Evolutionary conservation across 1,140 invertebrate genomes (phyloP), one percentile per base, ranked within the genome.

Genomic region (Drosophila nikananu): DNA sequence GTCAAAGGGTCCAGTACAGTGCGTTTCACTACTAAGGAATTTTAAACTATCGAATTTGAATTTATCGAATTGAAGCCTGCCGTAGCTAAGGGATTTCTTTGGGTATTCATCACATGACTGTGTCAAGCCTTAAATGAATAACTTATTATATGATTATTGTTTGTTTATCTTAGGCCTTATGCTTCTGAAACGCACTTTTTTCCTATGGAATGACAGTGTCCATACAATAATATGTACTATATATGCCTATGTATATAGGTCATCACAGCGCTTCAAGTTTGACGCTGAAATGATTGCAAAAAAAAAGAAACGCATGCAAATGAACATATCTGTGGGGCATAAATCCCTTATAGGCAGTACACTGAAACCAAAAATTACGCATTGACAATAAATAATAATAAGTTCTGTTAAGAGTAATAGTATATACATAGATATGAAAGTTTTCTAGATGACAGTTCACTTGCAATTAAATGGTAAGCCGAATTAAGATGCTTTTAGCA

Each of bases 221-320:
- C 32, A 57, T 17, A 21, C 52, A 35, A 35, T 37, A 35, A 23
- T 17, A 37, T 55, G 8, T 59, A 17, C 23, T 2, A 49, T 54
- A 32, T 55, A 68, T 54, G 21, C 2, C 9, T 7, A 10, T 49
- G 19, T 60, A 73, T 73, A 61, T 74, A 30, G 71, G 71, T 73
- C 71, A 74, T 37, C 71, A 44, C 37, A 37, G 25, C 23, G 46
- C 37, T 73, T 74, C 8, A 73, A 73, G 70, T 73, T 73, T 61
- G 54, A 54, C 12, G 67, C 25, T 49, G 23, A 61, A 73, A 42
- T n/a, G 21, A 54, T 51, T n/a, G 49, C 9, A 70, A 72, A 70
- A 72, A 42, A 48, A 17, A 49, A n/a, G n/a, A n/a, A 17, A 49
- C 15, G 37, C 49, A 72, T 72, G 67, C 70, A 73, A 73, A 73